Conservation (phyloP, 2,797 vertebrate genomes). For the Mus minutoides region DNA sequence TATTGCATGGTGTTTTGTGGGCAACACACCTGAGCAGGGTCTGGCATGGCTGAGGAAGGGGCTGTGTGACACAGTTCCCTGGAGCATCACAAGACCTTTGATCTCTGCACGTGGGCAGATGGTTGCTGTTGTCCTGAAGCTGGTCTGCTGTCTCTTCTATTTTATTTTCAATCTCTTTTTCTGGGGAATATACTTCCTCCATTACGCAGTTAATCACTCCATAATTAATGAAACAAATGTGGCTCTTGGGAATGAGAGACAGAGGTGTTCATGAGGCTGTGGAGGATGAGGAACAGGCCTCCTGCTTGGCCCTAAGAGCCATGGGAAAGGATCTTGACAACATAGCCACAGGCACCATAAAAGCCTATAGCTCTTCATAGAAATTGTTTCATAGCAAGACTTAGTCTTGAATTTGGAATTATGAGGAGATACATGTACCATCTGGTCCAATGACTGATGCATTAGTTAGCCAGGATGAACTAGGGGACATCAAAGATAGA, state of each 20-base stretch:
- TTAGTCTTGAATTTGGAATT: neutral
- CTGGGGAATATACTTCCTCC: neutral
- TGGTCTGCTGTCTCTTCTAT: neutral
- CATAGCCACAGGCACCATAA: neutral
- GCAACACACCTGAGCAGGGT: neutral
- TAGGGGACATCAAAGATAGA: neutral
- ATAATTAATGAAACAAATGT: neutral
- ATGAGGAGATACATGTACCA: neutral
- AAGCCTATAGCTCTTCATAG: neutral
- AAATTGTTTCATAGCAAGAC: neutral
- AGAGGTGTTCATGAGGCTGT: neutral
- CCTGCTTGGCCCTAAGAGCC: neutral
- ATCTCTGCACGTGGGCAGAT: neutral
- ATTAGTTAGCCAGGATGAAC: neutral
- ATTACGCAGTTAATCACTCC: neutral
- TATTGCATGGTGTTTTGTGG: constrained; percentile 58
- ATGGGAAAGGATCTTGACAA: neutral
- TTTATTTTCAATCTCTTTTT: neutral
- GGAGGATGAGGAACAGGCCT: neutral
- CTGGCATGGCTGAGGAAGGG: neutral
- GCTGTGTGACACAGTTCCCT: neutral
- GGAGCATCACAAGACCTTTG: neutral
- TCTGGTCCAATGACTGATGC: neutral
- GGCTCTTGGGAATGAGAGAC: neutral
- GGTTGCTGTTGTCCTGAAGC: neutral